Conservation (phyloP, 2,797 vertebrate genomes). For the Spondyliosoma cantharus region DNA sequence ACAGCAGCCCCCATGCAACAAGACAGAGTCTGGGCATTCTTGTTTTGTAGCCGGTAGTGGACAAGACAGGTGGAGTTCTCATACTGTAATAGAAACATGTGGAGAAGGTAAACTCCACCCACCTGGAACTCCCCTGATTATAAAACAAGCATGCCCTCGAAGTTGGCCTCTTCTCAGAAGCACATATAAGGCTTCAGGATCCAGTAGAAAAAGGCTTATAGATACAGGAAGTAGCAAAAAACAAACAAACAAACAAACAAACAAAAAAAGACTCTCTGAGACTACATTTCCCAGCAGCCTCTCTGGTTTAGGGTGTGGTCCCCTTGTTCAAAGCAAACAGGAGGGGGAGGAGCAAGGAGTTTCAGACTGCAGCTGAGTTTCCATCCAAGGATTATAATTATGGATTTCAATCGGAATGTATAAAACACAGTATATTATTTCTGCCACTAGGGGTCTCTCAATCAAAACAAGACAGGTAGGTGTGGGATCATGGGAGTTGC, state of each 20-base stretch:
- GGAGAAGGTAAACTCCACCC: constrained; percentile 37
- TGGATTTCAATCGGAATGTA: not conserved
- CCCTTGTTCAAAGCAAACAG: constrained; percentile 19
- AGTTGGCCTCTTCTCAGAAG: constrained; percentile 70
- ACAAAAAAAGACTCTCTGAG: constrained; percentile 35
- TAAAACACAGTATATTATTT: too few species aligned
- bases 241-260: not conserved
- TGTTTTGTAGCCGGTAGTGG: constrained; percentile 43
- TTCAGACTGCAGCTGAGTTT: constrained; percentile 28
- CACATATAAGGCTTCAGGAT: constrained; percentile 80
- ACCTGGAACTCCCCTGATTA: constrained; percentile 32
- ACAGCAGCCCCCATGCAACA: constrained; percentile 78
- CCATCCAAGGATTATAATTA: not conserved
- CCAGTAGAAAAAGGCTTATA: constrained; percentile 59
- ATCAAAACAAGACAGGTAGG: too few species aligned
- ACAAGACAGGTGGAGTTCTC: constrained; percentile 20
- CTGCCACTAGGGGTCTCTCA: too few species aligned
- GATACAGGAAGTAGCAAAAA: constrained; percentile 44
- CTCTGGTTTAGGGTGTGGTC: constrained; percentile 51
- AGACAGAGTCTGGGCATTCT: constrained; percentile 56
- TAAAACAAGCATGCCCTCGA: constrained; percentile 59
- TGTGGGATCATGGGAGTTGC: too few species aligned
- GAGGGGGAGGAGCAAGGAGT: constrained; percentile 6
- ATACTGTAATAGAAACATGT: not conserved
- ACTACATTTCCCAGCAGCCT: constrained; percentile 71